These are phyloP conservation scores for Chymomyza caudatula DNA, from an alignment of 2,888 invertebrate species.

Conservation along the genomic window DNA sequence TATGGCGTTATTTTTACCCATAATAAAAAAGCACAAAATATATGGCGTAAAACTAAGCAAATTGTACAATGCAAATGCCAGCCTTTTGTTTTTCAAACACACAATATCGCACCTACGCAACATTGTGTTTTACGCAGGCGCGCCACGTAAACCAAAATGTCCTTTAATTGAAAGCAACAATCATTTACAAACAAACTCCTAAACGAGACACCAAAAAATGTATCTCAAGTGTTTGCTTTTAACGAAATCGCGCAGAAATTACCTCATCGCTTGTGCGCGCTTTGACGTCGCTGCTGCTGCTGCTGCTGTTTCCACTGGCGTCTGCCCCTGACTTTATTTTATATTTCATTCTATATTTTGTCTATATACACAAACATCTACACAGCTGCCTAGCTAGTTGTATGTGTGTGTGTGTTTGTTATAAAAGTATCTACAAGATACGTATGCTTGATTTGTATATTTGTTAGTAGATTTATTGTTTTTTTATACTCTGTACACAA, in stretches of 20 bases:
- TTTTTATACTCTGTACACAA: no score
- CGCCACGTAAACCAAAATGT: not conserved
- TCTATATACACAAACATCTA: not conserved
- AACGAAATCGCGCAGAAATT: slow-evolving; percentile 54
- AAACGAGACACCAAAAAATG: not conserved
- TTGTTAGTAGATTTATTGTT: slow-evolving; percentile 34
- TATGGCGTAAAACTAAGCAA: slow-evolving; percentile 27
- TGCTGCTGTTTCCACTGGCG: slow-evolving; percentile 1
- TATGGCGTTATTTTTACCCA: slow-evolving; percentile 56
- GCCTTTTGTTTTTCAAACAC: not conserved
- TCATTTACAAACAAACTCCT: not conserved
- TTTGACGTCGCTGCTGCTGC: not conserved
- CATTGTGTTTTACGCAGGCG: not conserved
- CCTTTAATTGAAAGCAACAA: not conserved
- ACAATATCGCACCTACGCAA: not conserved
- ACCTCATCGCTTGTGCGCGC: slow-evolving; percentile 56
- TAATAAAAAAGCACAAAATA: slow-evolving; percentile 23
- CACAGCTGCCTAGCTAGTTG: slow-evolving; percentile 34
- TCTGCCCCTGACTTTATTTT: slow-evolving; percentile 67
- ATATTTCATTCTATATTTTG: not conserved
- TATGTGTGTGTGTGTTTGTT: slow-evolving; percentile 13
- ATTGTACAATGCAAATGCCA: slow-evolving; percentile 54
- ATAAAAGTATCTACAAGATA: slow-evolving; percentile 45
- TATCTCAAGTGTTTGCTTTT: slow-evolving; percentile 6
- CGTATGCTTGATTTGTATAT: slow-evolving; percentile 38